Evolutionary conservation across 2,797 vertebrate species (phyloP).

Genomic region (Sciurus carolinensis): DNA sequence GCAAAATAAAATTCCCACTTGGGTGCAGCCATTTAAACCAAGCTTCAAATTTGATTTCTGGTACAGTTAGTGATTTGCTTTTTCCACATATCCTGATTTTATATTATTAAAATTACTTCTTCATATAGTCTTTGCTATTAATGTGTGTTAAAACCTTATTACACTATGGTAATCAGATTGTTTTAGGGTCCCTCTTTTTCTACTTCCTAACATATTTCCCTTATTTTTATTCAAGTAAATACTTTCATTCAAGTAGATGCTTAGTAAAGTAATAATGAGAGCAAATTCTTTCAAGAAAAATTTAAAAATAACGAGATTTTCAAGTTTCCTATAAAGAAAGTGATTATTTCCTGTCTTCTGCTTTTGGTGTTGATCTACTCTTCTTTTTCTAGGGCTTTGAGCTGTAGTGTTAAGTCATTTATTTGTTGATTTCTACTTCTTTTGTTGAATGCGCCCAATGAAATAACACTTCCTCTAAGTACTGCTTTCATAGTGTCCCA

Average conservation of each 20-base stretch:
- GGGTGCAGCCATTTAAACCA: neutral
- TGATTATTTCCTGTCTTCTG: too few species aligned
- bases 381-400: too few species aligned
- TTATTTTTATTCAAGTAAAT: neutral
- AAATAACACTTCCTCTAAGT: too few species aligned
- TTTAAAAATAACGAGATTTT: neutral
- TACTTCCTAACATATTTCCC: neutral
- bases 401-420: too few species aligned
- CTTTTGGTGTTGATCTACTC: too few species aligned
- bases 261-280: neutral
- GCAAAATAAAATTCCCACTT: neutral
- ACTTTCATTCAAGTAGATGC: neutral
- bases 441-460: too few species aligned
- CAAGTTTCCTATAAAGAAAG: neutral
- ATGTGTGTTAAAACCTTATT: neutral
- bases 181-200: neutral
- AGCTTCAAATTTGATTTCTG: constrained; percentile 30
- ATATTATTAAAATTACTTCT: neutral
- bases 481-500: too few species aligned
- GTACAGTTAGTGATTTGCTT: neutral
- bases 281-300: neutral
- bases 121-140: neutral
- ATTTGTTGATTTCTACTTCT: too few species aligned
- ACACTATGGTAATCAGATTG: neutral
- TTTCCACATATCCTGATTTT: neutral